Evolutionary conservation across 2,888 invertebrate genomes (phyloP), one percentile per base, ranked within the genome.

Genomic region (Polylopha cassiicola): DNA sequence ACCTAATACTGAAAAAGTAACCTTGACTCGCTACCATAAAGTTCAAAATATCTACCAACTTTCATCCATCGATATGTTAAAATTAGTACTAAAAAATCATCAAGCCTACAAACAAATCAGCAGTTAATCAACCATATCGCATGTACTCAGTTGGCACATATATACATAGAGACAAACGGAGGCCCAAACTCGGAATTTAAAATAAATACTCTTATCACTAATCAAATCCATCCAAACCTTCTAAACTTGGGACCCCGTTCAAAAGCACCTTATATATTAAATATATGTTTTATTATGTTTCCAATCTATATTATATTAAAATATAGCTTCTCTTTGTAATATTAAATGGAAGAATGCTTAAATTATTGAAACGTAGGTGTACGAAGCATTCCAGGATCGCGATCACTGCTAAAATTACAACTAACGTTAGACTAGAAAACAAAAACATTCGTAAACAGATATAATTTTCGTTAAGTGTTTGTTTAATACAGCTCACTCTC

Each of bases 1-100:
- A 73, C 71, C 73, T 79, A 84, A 81, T 80, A 81, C 81, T 81
- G 81, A 77, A 78, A 78, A 74, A 80, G 72, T 70, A 73, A 74
- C 62, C 48, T 51, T 59, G 65, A 74, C 66, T 65, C 63, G 46
- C 49, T 53, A 53, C 43, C 29, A 47, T 52, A 48, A 58, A 46
- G 51, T 55, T 50, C 50, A 46, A 53, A 53, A 53, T 66, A 65
- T 56, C 69, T 68, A 73, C 73, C 72, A 75, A 76, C 73, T 64
- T 60, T 58, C 61, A 54, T 42, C 46, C 47, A 58, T 53, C 58
- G 78, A 80, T 80, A 80, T 80, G 79, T 76, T 32, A 33, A 39
- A 31, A 37, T 28, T 41, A 24, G 27, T 21, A 23, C 33, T 29
- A 36, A 37, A 26, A n/a, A 29, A 33, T 17, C 21, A 4, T 28